Evolutionary conservation across 2,888 invertebrate genomes (phyloP).

Genomic region (Spialia ferax): DNA sequence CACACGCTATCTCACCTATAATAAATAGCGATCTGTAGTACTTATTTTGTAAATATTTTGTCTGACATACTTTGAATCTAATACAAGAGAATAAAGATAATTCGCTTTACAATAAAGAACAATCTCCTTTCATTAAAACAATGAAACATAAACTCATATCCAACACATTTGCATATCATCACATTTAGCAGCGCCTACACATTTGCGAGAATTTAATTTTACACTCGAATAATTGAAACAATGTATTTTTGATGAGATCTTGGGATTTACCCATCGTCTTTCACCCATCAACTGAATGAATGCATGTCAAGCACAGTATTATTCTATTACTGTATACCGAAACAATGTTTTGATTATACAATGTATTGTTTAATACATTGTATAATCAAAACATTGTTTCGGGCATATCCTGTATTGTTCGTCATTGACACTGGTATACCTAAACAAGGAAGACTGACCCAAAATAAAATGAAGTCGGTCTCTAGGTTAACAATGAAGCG

Average conservation of each 20-base stretch:
- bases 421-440: constrained; percentile 54
- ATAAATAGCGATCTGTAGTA: no score
- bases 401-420: constrained; percentile 53
- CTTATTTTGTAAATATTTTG: no score
- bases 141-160: no score
- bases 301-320: constrained; percentile 8
- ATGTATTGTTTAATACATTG: no score
- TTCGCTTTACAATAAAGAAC: neutral
- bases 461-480: constrained; percentile 61
- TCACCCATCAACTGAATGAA: neutral
- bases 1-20: no score
- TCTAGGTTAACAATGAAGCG: constrained; percentile 52
- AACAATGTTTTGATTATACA: constrained; percentile 49
- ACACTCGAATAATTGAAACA: no score
- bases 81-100: no score
- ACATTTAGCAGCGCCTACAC: no score
- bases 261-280: neutral
- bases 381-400: constrained; percentile 50
- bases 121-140: no score
- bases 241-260: neutral
- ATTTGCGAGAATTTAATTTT: no score
- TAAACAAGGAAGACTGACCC: constrained; percentile 64
- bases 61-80: no score
- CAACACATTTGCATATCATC: no score
- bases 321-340: constrained; percentile 43